Evolutionary conservation across 2,888 invertebrate genomes (phyloP), one percentile per base, ranked within the genome.

Genomic region (Hybos culiciformis): DNA sequence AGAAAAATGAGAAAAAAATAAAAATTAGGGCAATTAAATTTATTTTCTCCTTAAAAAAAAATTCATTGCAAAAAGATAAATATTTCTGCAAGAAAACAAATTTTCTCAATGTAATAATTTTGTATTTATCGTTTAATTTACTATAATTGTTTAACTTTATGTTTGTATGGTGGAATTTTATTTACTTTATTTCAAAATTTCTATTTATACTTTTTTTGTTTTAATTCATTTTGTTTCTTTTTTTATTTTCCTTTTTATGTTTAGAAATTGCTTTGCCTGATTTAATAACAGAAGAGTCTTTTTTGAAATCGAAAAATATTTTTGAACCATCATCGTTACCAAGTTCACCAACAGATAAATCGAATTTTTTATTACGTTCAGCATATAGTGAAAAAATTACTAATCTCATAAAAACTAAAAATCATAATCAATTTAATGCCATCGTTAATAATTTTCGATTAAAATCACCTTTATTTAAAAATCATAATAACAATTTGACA

Each of bases 251-350:
- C 43, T 49, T 45, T 51, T 53, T 52, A 26, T 41, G 41, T 50
- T 21, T 47, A 54, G 54, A 53, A 47, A 47, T 52, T 41, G 46
- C 50, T 15, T 49, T 55, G 44, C 53, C 53, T 45, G 54, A 53
- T 46, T 23, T 52, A 41, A 42, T 52, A 39, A 48, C 51, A 38
- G 46, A 45, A 44, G 50, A 46, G 23, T 48, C 45, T 41, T 44
- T 48, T n/a, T n/a, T n/a, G n/a, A n/a, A n/a, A n/a, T n/a, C n/a
- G n/a, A n/a, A n/a, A n/a, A n/a, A n/a, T n/a, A n/a, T n/a, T n/a
- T n/a, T n/a, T n/a, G n/a, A n/a, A 29, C 47, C 45, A 42, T 41
- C 47, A 36, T 24, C 40, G 11, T 24, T 20, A 26, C 19, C 33
- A 21, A 31, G 39, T 19, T 36, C 42, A 23, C 40, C 31, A 4